Evolutionary conservation across 2,888 invertebrate genomes (phyloP).

Genomic region (Melikaiella ostensackeni): DNA sequence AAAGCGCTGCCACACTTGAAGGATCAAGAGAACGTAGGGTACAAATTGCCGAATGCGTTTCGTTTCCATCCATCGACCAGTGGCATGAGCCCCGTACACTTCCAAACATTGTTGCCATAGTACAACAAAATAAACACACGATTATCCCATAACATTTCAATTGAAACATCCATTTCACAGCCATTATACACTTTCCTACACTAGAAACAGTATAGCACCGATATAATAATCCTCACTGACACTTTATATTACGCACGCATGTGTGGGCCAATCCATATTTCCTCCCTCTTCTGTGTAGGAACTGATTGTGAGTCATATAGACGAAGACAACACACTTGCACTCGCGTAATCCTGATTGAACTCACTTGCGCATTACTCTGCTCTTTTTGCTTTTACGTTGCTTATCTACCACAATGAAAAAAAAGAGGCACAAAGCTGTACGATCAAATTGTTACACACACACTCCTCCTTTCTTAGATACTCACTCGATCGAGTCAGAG

Average conservation of each 20-base stretch:
- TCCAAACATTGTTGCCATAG: conserved; percentile 62
- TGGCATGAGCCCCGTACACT: conserved; percentile 77
- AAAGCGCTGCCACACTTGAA: conserved; percentile 78
- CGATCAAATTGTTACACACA: not conserved
- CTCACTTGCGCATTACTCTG: not conserved
- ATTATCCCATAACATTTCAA: conserved; percentile 45
- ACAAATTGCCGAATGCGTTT: conserved; percentile 79
- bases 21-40: conserved; percentile 78
- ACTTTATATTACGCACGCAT: conserved; percentile 21
- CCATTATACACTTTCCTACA: conserved; percentile 44
- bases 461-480: not conserved
- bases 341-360: not conserved
- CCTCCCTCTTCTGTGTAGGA: conserved; percentile 22
- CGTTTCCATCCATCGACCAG: conserved; percentile 81
- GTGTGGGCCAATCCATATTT: conserved; percentile 35
- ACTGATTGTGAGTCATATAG: conserved; percentile 19
- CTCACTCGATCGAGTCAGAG: conserved; percentile 11
- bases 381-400: no score
- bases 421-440: not conserved
- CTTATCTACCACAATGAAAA: not conserved
- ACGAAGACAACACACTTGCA: not conserved
- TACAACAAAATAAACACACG: conserved; percentile 49
- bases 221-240: conserved; percentile 30
- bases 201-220: not conserved
- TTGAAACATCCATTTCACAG: conserved; percentile 53